These are phyloP conservation scores for Muschampia plurimacula DNA, from an alignment of 2,888 invertebrate species.

Conservation along the genomic window DNA sequence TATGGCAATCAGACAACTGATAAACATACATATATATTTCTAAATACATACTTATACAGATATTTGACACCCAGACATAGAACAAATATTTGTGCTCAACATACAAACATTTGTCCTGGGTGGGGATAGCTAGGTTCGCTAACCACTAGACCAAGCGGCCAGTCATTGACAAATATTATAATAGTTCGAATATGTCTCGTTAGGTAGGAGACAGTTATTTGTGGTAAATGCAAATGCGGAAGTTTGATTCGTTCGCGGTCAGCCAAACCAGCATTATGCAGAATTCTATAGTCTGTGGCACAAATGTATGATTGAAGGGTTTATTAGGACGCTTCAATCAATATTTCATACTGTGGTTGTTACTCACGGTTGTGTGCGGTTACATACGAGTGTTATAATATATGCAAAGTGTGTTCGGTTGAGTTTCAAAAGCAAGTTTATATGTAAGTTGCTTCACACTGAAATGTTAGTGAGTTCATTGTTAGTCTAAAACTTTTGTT, in stretches of 20 bases:
- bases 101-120: too few species aligned
- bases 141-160: too few species aligned
- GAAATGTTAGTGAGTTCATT: too few species aligned
- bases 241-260: constrained; percentile 25
- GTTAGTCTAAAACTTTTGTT: too few species aligned
- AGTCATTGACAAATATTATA: not conserved
- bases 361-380: constrained; percentile 10
- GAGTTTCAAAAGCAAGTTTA: not conserved
- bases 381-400: not conserved
- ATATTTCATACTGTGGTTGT: constrained; percentile 16
- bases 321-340: constrained; percentile 24
- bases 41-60: too few species aligned
- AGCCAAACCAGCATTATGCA: constrained; percentile 15
- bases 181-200: constrained; percentile 1
- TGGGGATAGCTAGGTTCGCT: too few species aligned
- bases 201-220: constrained; percentile 1
- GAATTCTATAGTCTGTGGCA: constrained; percentile 11
- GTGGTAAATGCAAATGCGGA: constrained; percentile 7
- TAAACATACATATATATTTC: too few species aligned
- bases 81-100: too few species aligned
- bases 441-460: too few species aligned
- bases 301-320: constrained; percentile 20
- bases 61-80: too few species aligned
- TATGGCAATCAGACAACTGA: too few species aligned
- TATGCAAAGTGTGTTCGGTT: not conserved